Conservation (phyloP, 2,113 vertebrate genomes). For the Labeo catla region DNA sequence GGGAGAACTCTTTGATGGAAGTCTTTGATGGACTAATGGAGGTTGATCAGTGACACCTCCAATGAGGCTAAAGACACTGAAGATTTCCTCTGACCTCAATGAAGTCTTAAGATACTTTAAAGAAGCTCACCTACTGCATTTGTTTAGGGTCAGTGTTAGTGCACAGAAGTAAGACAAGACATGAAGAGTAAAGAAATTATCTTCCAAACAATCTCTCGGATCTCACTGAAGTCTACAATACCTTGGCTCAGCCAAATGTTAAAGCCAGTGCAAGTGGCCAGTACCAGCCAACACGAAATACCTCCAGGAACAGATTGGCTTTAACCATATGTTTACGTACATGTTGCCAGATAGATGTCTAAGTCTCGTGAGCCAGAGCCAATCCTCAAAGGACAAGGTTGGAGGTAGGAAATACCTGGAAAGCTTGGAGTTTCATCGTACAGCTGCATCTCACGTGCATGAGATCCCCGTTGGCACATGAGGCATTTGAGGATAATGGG, state of each 20-base stretch:
- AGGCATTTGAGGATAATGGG: not conserved
- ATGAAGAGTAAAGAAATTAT: not conserved
- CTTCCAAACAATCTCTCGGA: not conserved
- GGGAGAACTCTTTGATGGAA: slow-evolving; percentile 4
- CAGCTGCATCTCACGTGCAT: slow-evolving; percentile 28
- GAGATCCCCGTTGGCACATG: not conserved
- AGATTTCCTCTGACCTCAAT: slow-evolving; percentile 66
- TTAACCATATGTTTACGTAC: slow-evolving; percentile 4
- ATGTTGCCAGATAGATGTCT: not conserved
- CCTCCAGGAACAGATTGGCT: not conserved
- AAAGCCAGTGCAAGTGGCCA: not conserved
- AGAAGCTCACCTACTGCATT: slow-evolving; percentile 26
- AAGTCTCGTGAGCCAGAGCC: not conserved
- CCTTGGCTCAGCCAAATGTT: not conserved
- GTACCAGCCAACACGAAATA: no score
- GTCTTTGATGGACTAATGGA: slow-evolving; percentile 17
- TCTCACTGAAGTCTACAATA: not conserved
- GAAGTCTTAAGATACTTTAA: slow-evolving; percentile 54
- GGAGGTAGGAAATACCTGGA: not conserved
- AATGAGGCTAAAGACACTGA: slow-evolving; percentile 62
- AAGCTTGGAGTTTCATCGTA: slow-evolving; percentile 11
- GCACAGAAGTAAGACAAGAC: not conserved
- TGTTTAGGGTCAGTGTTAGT: slow-evolving; percentile 1
- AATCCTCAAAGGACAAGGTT: not conserved
- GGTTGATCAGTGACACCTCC: slow-evolving; percentile 58